Base-by-base conservation (phyloP, 2,797 vertebrate genomes). In the Erethizon dorsatum region DNA sequence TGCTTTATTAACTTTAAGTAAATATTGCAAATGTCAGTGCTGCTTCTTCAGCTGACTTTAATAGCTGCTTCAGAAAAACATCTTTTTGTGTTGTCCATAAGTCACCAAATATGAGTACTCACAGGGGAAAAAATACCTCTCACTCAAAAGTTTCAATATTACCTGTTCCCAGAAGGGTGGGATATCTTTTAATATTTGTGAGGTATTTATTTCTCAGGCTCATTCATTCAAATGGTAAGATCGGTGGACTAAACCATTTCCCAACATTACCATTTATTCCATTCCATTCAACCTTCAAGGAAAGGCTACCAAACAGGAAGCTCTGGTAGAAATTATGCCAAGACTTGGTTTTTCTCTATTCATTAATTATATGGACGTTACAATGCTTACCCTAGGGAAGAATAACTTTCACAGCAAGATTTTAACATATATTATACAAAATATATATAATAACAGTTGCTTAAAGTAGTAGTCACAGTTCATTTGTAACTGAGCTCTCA, bases 361-460 rank as follows among this genome's bases (percentile, higher is more conserved):
- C 54, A 10, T 80, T 95, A 88, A 82, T 91, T 65, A 22, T 33
- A 5, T 54, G n/a, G 57, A 11, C 83, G 11, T 73, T 88, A 88
- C 37, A 94, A 84, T 59, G 47, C 45, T 61, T 89, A 73, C 7
- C 77, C 24, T 0, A 61, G 54, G 9, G 18, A 95, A 73, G 54
- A 93, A 37, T 31, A 61, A 67, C 65, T 93, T 95, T 61, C 88
- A 61, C n/a, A 83, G 82, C 41, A 90, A 56, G 73, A 84, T 56
- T 56, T 24, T 11, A 22, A 13, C 24, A 22, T 24, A 80, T 57
- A 37, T 37, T 33, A 50, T 52, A 65, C 24, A 65, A 6, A 12
- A 54, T 56, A 56, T 12, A 37, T 41, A 52, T 73, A 61, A 6
- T 75, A 91, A 83, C 26, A 92, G 71, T 90, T 94, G 13, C 79